A percentile compares a stretch with the other conserved stretches of the same genome.
These are phyloP conservation scores for Schizopygopsis malacanthus DNA, from an alignment of 2,797 vertebrate genomes.

Conservation along the genomic window DNA sequence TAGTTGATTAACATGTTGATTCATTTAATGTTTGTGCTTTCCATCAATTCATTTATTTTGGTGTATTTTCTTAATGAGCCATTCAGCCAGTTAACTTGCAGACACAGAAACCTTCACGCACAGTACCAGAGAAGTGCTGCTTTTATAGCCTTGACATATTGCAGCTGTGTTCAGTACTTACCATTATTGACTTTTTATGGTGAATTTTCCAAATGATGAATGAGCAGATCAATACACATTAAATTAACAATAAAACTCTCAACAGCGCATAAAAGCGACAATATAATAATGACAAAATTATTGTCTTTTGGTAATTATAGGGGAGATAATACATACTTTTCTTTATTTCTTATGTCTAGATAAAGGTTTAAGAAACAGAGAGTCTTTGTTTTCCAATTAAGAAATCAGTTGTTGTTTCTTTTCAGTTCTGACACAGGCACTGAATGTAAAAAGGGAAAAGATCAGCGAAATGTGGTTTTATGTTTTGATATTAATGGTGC, in stretches of 20 bases:
- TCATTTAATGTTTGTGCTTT: background rate
- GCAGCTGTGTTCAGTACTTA: background rate
- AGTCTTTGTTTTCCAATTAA: background rate
- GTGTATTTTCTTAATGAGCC: background rate
- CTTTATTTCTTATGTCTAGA: background rate
- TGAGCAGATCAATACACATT: background rate
- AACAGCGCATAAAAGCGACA: background rate
- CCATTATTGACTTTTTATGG: background rate
- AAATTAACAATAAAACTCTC: background rate
- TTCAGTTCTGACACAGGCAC: background rate
- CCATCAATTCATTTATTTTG: background rate
- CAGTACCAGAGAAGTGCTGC: background rate
- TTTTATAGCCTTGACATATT: background rate
- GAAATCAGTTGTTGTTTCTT: background rate
- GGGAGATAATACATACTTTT: background rate
- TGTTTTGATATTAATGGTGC: background rate
- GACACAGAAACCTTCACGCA: background rate
- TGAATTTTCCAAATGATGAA: background rate
- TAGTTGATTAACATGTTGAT: background rate
- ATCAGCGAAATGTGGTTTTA: background rate
- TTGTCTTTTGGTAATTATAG: background rate
- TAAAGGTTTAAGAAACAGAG: background rate
- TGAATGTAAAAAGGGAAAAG: background rate
- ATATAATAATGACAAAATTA: background rate
- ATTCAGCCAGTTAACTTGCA: background rate